Evolutionary conservation across 1,140 invertebrate genomes (phyloP).

Genomic region (Cyclina sinensis): DNA sequence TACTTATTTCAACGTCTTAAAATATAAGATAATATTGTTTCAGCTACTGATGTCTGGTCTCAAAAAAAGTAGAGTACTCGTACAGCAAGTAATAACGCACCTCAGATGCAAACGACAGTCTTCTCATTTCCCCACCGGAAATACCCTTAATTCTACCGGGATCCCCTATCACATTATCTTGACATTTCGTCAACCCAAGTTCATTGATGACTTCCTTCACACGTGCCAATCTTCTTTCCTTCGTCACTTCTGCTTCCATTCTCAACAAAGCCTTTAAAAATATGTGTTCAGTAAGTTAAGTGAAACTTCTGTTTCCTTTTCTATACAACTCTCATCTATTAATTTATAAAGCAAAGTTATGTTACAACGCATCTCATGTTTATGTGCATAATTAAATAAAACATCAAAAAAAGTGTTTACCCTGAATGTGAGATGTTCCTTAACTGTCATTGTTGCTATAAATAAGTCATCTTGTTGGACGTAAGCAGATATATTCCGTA

Average conservation of each 20-base stretch:
- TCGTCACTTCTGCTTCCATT: constrained; percentile 94
- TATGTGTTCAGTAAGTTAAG: too few relatives aligned
- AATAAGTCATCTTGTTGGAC: constrained; percentile 94
- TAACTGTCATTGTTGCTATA: constrained; percentile 88
- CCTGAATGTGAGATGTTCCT: constrained; percentile 88
- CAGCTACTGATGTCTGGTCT: too few relatives aligned
- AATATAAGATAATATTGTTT: too few relatives aligned
- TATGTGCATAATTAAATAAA: too few relatives aligned
- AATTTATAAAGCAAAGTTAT: too few relatives aligned
- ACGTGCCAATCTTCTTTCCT: constrained; percentile 91
- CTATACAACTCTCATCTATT: too few relatives aligned
- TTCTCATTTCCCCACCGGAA: constrained; percentile 98
- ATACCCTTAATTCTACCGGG: constrained; percentile 95
- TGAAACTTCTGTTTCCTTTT: too few relatives aligned
- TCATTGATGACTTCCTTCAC: constrained; percentile 97
- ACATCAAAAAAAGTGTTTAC: too few relatives aligned
- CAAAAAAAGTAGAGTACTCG: too few relatives aligned
- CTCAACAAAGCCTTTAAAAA: constrained; percentile 93
- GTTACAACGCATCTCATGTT: too few relatives aligned
- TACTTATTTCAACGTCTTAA: too few relatives aligned
- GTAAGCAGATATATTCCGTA: constrained; percentile 94
- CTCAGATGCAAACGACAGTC: constrained; percentile 98
- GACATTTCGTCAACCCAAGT: constrained; percentile 94
- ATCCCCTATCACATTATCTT: constrained; percentile 90
- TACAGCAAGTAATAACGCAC: too few relatives aligned